A percentile compares a stretch with the other conserved stretches of the same genome.
Evolutionary conservation across 2,797 vertebrate genomes (phyloP).

Genomic region (Poeciliopsis infans): DNA sequence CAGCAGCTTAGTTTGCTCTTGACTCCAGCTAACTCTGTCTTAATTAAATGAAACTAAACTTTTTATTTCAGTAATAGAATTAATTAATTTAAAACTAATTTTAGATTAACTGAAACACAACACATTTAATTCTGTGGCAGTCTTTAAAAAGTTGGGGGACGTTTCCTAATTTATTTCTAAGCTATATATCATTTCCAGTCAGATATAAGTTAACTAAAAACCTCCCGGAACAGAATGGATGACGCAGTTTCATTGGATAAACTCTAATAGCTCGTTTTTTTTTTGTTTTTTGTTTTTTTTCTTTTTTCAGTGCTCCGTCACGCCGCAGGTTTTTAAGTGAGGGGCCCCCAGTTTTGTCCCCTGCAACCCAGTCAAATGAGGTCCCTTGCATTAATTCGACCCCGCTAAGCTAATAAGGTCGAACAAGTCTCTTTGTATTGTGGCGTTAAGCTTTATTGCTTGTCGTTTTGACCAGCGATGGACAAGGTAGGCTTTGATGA

Average conservation of each 20-base stretch:
- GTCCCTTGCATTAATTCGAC: slow-evolving; percentile 98
- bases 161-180: not conserved
- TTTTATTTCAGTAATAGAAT: not conserved
- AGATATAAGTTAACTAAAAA: not conserved
- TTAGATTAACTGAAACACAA: not conserved
- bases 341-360: slow-evolving; percentile 74
- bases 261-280: not conserved
- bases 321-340: slow-evolving; percentile 53
- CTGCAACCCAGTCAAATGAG: slow-evolving; percentile 89
- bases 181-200: not conserved
- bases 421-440: slow-evolving; percentile 96
- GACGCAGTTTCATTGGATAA: slow-evolving; percentile 1
- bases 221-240: not conserved
- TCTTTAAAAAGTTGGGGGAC: not conserved
- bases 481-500: slow-evolving; percentile 99
- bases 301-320: slow-evolving; percentile 8
- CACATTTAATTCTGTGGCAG: not conserved
- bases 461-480: slow-evolving; percentile 99
- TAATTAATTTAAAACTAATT: not conserved
- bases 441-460: slow-evolving; percentile 99
- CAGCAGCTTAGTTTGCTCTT: not conserved
- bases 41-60: not conserved
- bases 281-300: not conserved
- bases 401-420: slow-evolving; percentile 99
- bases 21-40: not conserved